Conservation (phyloP, 2,888 invertebrate species). For the Hypsopygia costalis region DNA sequence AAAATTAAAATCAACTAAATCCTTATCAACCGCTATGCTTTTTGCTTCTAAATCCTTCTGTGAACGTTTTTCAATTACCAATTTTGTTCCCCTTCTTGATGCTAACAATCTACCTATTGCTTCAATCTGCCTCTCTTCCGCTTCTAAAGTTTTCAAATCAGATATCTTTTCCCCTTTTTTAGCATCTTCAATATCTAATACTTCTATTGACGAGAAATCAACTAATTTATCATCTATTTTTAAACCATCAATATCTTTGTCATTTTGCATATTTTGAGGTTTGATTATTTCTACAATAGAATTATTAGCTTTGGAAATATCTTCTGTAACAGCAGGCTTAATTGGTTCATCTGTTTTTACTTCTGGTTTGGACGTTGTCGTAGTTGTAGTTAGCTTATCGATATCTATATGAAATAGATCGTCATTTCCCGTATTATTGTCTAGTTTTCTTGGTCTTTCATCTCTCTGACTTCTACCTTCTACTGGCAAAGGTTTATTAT, state of each 20-base stretch:
- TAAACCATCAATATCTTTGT: slow-evolving; percentile 39
- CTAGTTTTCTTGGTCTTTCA: slow-evolving; percentile 53
- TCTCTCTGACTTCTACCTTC: slow-evolving; percentile 42
- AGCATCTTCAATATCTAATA: slow-evolving; percentile 63
- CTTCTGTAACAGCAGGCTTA: slow-evolving; percentile 8
- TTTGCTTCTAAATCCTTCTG: slow-evolving; percentile 63
- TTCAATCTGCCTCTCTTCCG: slow-evolving; percentile 74
- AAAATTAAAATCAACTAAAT: slow-evolving; percentile 56
- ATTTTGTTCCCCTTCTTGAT: slow-evolving; percentile 54
- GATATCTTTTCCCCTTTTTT: slow-evolving; percentile 52
- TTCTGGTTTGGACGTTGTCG: slow-evolving; percentile 18
- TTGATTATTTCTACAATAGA: slow-evolving; percentile 39
- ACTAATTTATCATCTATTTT: slow-evolving; percentile 68
- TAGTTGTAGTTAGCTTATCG: slow-evolving; percentile 23
- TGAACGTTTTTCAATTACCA: slow-evolving; percentile 62
- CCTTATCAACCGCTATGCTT: slow-evolving; percentile 59
- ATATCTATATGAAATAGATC: slow-evolving; percentile 28
- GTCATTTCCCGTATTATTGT: slow-evolving; percentile 28
- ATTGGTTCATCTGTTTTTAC: slow-evolving; percentile 7
- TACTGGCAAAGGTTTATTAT: slow-evolving; percentile 19
- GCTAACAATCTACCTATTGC: slow-evolving; percentile 69
- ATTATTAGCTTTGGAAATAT: slow-evolving; percentile 30
- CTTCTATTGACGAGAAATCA: slow-evolving; percentile 68
- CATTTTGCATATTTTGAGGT: slow-evolving; percentile 29
- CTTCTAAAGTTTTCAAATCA: slow-evolving; percentile 63